Base-by-base conservation (phyloP, 1,140 invertebrate species). In the Proctacanthus coquilletti region DNA sequence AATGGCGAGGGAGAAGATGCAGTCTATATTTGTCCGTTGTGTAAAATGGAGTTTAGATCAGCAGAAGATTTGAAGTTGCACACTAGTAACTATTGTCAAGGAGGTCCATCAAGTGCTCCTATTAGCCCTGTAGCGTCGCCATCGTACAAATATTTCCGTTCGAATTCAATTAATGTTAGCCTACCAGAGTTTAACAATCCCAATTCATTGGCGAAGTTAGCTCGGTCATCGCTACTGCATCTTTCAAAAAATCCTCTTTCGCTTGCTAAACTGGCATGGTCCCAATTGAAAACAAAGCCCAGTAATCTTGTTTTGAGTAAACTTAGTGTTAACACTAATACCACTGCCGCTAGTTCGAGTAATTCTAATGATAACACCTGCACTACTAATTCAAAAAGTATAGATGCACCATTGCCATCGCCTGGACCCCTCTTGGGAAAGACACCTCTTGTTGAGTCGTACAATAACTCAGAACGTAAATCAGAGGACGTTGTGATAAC, bases 341-440 rank as follows among this genome's bases (percentile, higher is more conserved):
- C 42, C 23, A 36, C 13, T 25, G 23, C n/a, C 23, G 23, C 6
- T 25, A n/a, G 6, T 8, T 10, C 46, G 51, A 3, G 53, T 59
- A 25, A 48, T 56, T 25, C 14, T 20, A 35, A 13, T 20, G 5
- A 19, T 13, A 20, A 14, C 15, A 33, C 9, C 6, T 33, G 0
- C 53, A 56, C 2, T 60, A 57, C 38, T 49, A 57, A 3, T 39
- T 66, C 11, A 71, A 71, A 45, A 50, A 63, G 17, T 67, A 72
- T 23, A 61, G 66, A 67, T 50, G 53, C 70, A 21, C 62, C 79
- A 1, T 56, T 82, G 6, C 76, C 77, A 6, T 84, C 80, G 8
- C 82, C 81, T 0, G 82, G 82, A 0, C 81, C 84, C 1, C 61
- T 84, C 40, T 60, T 84, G 13, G 80, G 82, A 3, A 80, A 80